These are phyloP conservation scores for Scyliorhinus canicula DNA, from an alignment of 2,797 vertebrate species.

Conservation along the genomic window DNA sequence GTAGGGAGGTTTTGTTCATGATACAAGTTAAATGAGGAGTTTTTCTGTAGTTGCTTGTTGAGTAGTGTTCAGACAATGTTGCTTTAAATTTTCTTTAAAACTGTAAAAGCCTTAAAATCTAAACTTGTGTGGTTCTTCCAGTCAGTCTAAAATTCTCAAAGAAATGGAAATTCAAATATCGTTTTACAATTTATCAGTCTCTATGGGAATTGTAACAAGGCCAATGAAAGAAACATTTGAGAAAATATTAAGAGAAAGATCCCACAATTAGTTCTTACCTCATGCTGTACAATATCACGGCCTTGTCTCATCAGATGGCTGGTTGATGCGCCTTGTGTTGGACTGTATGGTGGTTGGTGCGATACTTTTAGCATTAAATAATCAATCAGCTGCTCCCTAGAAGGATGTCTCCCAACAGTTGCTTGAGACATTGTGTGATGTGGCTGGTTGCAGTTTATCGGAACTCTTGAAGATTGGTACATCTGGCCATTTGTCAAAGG, in stretches of 20 bases:
- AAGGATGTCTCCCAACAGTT: conserved; percentile 82
- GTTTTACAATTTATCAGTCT: background rate
- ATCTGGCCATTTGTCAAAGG: conserved; percentile 93
- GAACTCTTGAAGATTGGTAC: conserved; percentile 71
- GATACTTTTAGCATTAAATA: conserved; percentile 94
- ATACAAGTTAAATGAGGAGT: no score
- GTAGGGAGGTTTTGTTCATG: no score
- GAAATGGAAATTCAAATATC: background rate
- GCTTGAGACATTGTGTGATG: conserved; percentile 64
- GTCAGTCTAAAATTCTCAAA: no score
- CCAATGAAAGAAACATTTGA: background rate
- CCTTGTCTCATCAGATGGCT: conserved; percentile 52
- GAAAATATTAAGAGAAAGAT: background rate
- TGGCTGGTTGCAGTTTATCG: conserved; percentile 70
- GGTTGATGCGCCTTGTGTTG: conserved; percentile 62
- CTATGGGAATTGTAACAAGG: background rate
- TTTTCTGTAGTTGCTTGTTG: background rate
- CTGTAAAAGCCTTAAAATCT: no score
- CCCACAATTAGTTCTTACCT: conserved; percentile 60
- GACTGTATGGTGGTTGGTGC: conserved; percentile 64
- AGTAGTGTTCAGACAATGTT: background rate
- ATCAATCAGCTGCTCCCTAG: conserved; percentile 91
- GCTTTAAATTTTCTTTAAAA: background rate
- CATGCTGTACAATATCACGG: conserved; percentile 75
- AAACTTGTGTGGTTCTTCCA: background rate